Conservation (phyloP, 2,888 invertebrate species). For the Sinohyriopsis cumingii region DNA sequence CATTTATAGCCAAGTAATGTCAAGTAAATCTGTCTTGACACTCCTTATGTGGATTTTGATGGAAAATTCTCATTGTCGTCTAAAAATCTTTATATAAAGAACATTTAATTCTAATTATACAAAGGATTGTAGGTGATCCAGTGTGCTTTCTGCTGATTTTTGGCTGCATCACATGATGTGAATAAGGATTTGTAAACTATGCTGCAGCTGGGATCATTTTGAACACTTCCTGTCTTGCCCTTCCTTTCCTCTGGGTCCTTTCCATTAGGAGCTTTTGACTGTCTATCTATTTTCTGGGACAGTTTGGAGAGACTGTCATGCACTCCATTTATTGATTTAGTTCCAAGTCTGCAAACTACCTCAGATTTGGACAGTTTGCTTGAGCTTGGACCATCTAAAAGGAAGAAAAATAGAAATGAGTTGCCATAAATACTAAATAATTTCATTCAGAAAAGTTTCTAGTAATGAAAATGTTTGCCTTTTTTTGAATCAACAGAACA, state of each 20-base stretch:
- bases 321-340: slow-evolving; percentile 31
- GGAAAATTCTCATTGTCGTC: too few species aligned
- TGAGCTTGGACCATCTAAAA: slow-evolving; percentile 41
- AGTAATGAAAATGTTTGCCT: too few species aligned
- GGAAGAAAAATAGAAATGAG: neutral
- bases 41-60: too few species aligned
- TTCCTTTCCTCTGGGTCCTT: slow-evolving; percentile 43
- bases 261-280: slow-evolving; percentile 48
- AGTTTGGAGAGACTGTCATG: slow-evolving; percentile 2
- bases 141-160: slow-evolving; percentile 90
- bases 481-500: too few species aligned
- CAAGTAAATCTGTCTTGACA: too few species aligned
- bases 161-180: slow-evolving; percentile 89
- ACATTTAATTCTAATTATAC: too few species aligned
- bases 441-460: too few species aligned
- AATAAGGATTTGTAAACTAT: slow-evolving; percentile 96
- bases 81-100: too few species aligned
- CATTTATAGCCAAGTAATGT: too few species aligned
- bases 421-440: too few species aligned
- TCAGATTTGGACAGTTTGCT: slow-evolving; percentile 42
- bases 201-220: slow-evolving; percentile 90
- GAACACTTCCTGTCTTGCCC: slow-evolving; percentile 75
- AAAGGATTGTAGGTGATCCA: slow-evolving; percentile 98
- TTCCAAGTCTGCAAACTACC: slow-evolving; percentile 65
- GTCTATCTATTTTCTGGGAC: slow-evolving; percentile 34